Conservation (phyloP, 2,113 vertebrate genomes). For the Tyto alba region DNA sequence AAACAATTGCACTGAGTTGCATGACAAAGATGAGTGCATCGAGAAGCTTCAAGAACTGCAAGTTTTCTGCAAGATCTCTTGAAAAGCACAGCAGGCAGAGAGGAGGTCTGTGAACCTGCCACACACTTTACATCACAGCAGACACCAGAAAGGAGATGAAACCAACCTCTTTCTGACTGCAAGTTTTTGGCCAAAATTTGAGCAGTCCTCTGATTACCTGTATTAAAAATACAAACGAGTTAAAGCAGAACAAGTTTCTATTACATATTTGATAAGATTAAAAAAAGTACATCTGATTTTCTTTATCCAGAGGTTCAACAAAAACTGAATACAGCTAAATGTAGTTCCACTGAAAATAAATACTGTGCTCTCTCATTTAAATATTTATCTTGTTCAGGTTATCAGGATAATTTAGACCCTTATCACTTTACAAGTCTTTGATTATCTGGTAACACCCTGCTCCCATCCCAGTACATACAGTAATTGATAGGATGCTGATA, state of each 20-base stretch:
- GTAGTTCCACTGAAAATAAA: background rate
- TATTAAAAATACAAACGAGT: conserved; percentile 15
- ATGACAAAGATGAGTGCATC: background rate
- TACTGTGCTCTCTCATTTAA: background rate
- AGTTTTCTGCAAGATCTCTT: background rate
- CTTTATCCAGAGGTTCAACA: background rate
- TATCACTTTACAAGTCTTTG: background rate
- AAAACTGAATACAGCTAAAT: background rate
- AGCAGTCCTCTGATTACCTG: conserved; percentile 94
- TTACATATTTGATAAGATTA: background rate
- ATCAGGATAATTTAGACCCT: background rate
- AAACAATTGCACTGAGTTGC: background rate
- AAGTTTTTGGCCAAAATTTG: conserved; percentile 98
- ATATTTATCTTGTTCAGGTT: background rate
- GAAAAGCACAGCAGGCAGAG: background rate
- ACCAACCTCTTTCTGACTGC: conserved; percentile 96
- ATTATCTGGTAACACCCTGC: background rate
- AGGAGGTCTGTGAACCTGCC: background rate
- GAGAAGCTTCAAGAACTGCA: background rate
- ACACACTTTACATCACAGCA: background rate
- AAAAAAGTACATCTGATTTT: background rate
- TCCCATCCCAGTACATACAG: background rate
- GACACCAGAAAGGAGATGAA: background rate
- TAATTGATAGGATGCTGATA: background rate
- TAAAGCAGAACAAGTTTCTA: background rate